A percentile compares a stretch with the other conserved stretches of the same genome.
phyloP scores from a whole-genome alignment of 1,140 invertebrate species.

The Eubasilissa regina region DNA sequence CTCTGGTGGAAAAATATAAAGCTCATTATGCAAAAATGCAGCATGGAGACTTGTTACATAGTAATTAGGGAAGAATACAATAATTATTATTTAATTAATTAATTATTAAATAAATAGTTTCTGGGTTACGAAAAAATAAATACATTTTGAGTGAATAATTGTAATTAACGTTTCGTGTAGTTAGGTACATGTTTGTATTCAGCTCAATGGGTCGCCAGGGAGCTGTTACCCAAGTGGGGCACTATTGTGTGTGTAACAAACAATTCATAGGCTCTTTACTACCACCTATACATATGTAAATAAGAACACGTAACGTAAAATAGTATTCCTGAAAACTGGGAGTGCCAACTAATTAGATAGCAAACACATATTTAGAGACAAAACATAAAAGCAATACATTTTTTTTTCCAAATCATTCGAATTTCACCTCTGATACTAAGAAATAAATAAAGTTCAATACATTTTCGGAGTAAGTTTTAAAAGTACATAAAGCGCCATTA shows the following conservation, averaged over 20 bases:
- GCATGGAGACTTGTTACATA: no score
- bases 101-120: no score
- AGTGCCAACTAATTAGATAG: constrained; percentile 13
- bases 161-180: constrained; percentile 15
- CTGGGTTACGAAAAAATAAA: no score
- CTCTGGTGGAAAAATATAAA: no score
- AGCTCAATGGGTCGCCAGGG: constrained; percentile 18
- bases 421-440: no score
- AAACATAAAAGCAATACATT: not conserved
- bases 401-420: no score
- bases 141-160: constrained; percentile 8
- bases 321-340: not conserved
- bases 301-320: not conserved
- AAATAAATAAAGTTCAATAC: no score
- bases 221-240: not conserved
- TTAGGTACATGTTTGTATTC: constrained; percentile 20
- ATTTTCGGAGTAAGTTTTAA: no score
- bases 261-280: not conserved
- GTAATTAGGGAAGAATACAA: no score
- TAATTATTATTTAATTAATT: no score
- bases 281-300: not conserved
- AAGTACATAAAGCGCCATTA: no score
- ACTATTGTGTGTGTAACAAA: constrained; percentile 6
- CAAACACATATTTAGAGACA: not conserved
- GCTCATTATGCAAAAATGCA: no score